These are phyloP conservation scores for Agrenia bidenticulata DNA, from an alignment of 2,888 invertebrate genomes.

Conservation along the genomic window DNA sequence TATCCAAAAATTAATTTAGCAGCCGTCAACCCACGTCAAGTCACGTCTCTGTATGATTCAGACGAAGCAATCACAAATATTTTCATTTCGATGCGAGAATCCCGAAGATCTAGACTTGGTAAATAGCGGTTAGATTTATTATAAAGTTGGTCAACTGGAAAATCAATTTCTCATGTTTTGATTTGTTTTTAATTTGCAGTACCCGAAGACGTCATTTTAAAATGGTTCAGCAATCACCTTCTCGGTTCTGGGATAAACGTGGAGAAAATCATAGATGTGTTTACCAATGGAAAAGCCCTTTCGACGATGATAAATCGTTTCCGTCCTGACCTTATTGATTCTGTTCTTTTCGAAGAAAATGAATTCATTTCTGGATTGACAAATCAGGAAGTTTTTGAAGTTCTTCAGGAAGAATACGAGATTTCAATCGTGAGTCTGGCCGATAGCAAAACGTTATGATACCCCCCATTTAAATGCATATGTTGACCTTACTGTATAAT, in stretches of 20 bases:
- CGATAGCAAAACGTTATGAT: not conserved
- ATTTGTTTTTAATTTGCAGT: not conserved
- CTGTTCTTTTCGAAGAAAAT: slow-evolving; percentile 38
- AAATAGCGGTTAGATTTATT: not conserved
- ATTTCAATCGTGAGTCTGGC: slow-evolving; percentile 25
- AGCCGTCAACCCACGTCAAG: slow-evolving; percentile 52
- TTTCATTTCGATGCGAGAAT: slow-evolving; percentile 34
- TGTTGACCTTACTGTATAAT: not conserved
- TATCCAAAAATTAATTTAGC: slow-evolving; percentile 54
- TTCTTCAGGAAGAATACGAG: slow-evolving; percentile 45
- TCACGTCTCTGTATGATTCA: slow-evolving; percentile 57
- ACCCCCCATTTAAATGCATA: not conserved
- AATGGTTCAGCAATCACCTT: slow-evolving; percentile 44
- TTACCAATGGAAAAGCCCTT: slow-evolving; percentile 40
- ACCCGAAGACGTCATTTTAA: slow-evolving; percentile 35
- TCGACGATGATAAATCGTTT: slow-evolving; percentile 43
- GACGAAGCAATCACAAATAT: slow-evolving; percentile 53
- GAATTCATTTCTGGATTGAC: slow-evolving; percentile 33
- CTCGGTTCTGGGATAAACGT: slow-evolving; percentile 25
- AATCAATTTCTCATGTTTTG: not conserved
- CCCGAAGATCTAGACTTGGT: slow-evolving; percentile 17
- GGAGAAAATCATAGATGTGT: slow-evolving; percentile 39
- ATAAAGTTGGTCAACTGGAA: slow-evolving; percentile 25
- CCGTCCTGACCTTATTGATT: slow-evolving; percentile 50
- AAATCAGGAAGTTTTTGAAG: slow-evolving; percentile 49